A percentile compares a stretch with the other conserved stretches of the same genome.
phyloP scores from a whole-genome alignment of 2,888 invertebrate species.

The Clanis bilineata region DNA sequence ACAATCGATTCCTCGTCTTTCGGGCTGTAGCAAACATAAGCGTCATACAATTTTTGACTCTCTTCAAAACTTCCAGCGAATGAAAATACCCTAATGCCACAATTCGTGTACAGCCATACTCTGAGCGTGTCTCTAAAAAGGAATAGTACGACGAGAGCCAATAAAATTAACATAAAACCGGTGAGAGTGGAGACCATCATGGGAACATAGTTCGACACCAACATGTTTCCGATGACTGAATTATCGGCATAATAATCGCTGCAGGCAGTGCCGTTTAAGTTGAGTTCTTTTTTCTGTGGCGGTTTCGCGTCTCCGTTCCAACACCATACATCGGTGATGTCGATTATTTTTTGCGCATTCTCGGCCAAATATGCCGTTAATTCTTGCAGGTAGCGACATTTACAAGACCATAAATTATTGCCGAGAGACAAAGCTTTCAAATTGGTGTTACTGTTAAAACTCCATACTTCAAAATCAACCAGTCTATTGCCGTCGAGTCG shows the following conservation, averaged over 20 bases:
- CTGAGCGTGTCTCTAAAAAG: constrained; percentile 93
- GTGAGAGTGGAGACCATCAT: constrained; percentile 91
- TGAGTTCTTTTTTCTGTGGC: constrained; percentile 89
- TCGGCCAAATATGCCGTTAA: constrained; percentile 91
- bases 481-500: constrained; percentile 93
- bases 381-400: constrained; percentile 93
- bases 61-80: constrained; percentile 88
- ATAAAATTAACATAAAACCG: constrained; percentile 88
- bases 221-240: constrained; percentile 91
- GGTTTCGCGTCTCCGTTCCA: constrained; percentile 88
- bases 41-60: constrained; percentile 93
- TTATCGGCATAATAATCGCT: constrained; percentile 93
- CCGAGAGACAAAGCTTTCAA: constrained; percentile 90
- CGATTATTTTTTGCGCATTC: constrained; percentile 90
- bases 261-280: constrained; percentile 92
- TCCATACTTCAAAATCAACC: constrained; percentile 90
- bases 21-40: constrained; percentile 95
- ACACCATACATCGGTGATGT: constrained; percentile 90
- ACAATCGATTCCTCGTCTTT: constrained; percentile 95
- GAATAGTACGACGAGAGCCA: constrained; percentile 89
- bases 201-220: constrained; percentile 92
- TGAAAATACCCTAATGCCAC: constrained; percentile 91
- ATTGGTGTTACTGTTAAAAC: constrained; percentile 85
- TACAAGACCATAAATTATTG: constrained; percentile 94
- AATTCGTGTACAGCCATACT: constrained; percentile 93